Evolutionary conservation across 1,140 invertebrate genomes (phyloP), one percentile per base, ranked within the genome.

Genomic region (Drosophila pachea): DNA sequence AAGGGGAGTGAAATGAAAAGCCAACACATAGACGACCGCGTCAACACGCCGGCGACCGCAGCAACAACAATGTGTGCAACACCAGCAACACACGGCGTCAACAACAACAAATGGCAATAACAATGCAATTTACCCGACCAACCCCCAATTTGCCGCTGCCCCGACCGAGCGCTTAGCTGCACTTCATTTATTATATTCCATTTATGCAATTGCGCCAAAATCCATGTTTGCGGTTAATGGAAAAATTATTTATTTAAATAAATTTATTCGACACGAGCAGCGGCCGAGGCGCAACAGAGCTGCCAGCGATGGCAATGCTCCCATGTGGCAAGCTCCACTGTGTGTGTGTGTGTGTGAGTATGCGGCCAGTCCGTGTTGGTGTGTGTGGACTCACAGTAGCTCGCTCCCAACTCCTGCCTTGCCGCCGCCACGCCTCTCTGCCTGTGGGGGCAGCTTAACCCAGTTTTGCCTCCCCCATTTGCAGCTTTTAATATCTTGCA

Each of bases 161-260:
- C n/a, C n/a, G n/a, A n/a, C n/a, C n/a, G n/a, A n/a, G 4, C 16
- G 31, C 12, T 22, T 56, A 50, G 47, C 54, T 61, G 65, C 67
- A 78, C 76, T 78, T 78, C 76, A 74, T 78, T 78, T 78, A 78
- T 78, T 78, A 58, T 71, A 78, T 78, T 82, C 71, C 78, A 78
- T 82, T 82, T 78, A 78, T 78, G 78, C 78, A 83, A 83, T 78
- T 82, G 74, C 78, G 56, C 72, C 75, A 72, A 83, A 83, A 83
- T 83, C 78, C 74, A 83, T 83, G 74, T 83, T 83, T 83, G 78
- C 74, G 78, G 78, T 78, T 83, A 83, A 83, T 83, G 78, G 78
- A 83, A 83, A 82, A 83, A 83, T 83, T 75, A 83, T 83, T 83
- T 83, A 83, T 83, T 82, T 75, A 83, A 83, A 83, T 78, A 83